Evolutionary conservation across 2,888 invertebrate species (phyloP).

Genomic region (Drosophila acutilabella): DNA sequence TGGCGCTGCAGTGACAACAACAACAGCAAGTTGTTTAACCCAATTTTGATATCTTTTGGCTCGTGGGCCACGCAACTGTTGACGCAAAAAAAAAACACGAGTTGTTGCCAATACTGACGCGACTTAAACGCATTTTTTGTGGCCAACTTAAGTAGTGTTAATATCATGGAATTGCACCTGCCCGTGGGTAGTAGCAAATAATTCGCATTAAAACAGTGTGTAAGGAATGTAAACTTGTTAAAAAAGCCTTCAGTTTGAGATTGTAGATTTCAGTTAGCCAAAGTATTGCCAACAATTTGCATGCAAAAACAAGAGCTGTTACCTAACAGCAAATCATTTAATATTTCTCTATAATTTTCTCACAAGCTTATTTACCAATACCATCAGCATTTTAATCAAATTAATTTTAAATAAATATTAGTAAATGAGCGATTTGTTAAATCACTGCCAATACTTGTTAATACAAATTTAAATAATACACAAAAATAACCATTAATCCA

Average conservation of each 20-base stretch:
- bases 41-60: slow-evolving; percentile 70
- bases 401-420: slow-evolving; percentile 17
- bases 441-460: slow-evolving; percentile 20
- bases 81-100: slow-evolving; percentile 26
- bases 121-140: slow-evolving; percentile 63
- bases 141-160: slow-evolving; percentile 24
- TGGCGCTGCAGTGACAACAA: slow-evolving; percentile 5
- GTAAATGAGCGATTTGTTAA: slow-evolving; percentile 6
- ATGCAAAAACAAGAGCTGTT: slow-evolving; percentile 16
- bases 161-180: slow-evolving; percentile 51
- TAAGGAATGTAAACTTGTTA: slow-evolving; percentile 31
- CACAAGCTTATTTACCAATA: neutral
- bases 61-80: slow-evolving; percentile 71
- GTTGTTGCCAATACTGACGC: slow-evolving; percentile 41
- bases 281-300: slow-evolving; percentile 15
- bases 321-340: slow-evolving; percentile 7
- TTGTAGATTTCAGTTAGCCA: slow-evolving; percentile 6
- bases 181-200: slow-evolving; percentile 51
- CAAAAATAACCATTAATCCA: slow-evolving; percentile 6
- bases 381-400: slow-evolving; percentile 7
- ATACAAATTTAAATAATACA: slow-evolving; percentile 18
- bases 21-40: slow-evolving; percentile 65
- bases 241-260: slow-evolving; percentile 12
- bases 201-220: neutral
- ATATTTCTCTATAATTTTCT: neutral